Percentiles rank a stretch among this genome's conserved stretches.
phyloP scores from a whole-genome alignment of 2,113 vertebrate genomes.

The Steatornis caripensis region DNA sequence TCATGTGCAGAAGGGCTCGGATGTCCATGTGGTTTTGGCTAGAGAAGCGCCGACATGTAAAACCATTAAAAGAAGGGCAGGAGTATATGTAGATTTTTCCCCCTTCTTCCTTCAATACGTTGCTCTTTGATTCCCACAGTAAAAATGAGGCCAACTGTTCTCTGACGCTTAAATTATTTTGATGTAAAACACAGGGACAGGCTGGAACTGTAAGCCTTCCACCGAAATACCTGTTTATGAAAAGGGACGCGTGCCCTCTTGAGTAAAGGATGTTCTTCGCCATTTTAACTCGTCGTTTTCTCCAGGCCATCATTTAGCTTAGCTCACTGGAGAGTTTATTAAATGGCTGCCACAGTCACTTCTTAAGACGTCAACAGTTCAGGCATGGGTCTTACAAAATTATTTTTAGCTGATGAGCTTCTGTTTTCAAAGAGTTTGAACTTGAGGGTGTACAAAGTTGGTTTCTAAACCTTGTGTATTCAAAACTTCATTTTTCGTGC shows the following conservation, averaged over 20 bases:
- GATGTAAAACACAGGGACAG: too few species aligned
- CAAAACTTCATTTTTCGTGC: not conserved
- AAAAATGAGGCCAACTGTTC: not conserved
- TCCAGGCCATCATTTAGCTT: not conserved
- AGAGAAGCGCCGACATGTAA: accelerated
- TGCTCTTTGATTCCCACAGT: not conserved
- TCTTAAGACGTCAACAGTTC: not conserved
- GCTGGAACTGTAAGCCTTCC: not conserved
- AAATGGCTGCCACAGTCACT: not conserved
- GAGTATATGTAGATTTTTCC: not conserved
- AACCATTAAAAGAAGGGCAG: not conserved
- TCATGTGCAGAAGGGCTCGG: not conserved
- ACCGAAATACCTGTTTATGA: not conserved
- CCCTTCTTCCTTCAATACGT: accelerated
- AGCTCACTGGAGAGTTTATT: not conserved
- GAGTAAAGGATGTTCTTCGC: not conserved
- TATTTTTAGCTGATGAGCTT: not conserved
- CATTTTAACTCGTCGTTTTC: not conserved
- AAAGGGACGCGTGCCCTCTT: not conserved
- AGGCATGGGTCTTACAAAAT: not conserved
- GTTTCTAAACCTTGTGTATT: not conserved
- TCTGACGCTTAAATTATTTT: not conserved
- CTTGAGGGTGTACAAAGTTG: not conserved
- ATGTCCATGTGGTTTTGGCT: not conserved
- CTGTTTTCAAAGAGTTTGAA: not conserved